phyloP scores from a whole-genome alignment of 2,888 invertebrate genomes.

The Iselma pallidipennis region DNA sequence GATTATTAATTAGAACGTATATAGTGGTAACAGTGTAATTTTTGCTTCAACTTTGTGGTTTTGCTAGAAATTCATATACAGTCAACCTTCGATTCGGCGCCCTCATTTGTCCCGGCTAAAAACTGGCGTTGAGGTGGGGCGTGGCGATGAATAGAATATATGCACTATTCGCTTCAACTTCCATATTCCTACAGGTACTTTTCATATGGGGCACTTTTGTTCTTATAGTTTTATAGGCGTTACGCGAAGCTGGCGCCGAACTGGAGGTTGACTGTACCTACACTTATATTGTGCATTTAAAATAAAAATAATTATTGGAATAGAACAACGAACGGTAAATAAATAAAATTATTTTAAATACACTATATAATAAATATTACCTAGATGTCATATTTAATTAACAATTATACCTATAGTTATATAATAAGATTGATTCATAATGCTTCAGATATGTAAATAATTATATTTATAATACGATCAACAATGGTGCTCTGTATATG shows the following conservation, averaged over 20 bases:
- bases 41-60: not conserved
- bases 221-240: too few species aligned
- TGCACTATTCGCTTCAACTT: too few species aligned
- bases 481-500: conserved; percentile 18
- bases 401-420: not conserved
- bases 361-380: not conserved
- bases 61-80: not conserved
- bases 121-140: too few species aligned
- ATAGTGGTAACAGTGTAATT: not conserved
- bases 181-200: too few species aligned
- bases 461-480: conserved; percentile 18
- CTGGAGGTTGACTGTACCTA: too few species aligned
- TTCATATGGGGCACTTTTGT: too few species aligned
- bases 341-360: not conserved
- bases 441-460: conserved; percentile 17
- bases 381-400: not conserved
- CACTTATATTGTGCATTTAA: not conserved
- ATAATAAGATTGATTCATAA: not conserved
- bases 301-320: not conserved
- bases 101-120: too few species aligned
- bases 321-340: not conserved
- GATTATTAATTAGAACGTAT: not conserved
- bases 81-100: not conserved
- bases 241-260: too few species aligned
- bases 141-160: too few species aligned